Conservation (phyloP, 2,888 invertebrate genomes). For the Cryptocheilus praepositus region DNA sequence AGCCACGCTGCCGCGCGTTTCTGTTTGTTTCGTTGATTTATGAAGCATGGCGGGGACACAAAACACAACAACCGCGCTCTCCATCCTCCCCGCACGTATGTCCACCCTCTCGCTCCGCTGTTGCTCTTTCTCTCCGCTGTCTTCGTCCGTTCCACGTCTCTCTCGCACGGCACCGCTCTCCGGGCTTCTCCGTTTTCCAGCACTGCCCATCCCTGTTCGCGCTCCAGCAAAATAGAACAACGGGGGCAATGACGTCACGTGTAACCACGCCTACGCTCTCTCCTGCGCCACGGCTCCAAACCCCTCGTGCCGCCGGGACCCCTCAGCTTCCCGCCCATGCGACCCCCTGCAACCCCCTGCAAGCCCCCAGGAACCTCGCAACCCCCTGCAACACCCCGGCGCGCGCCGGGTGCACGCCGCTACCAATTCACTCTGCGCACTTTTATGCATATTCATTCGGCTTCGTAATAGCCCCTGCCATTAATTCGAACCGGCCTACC, state of each 20-base stretch:
- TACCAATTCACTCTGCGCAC: slow-evolving; percentile 69
- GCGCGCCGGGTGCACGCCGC: slow-evolving; percentile 39
- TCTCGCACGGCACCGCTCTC: slow-evolving; percentile 37
- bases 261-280: slow-evolving; percentile 64
- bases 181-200: slow-evolving; percentile 43
- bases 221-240: slow-evolving; percentile 66
- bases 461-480: slow-evolving; percentile 64
- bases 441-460: slow-evolving; percentile 71
- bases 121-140: slow-evolving; percentile 14
- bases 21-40: slow-evolving; percentile 73
- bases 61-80: slow-evolving; percentile 61
- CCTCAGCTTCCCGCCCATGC: slow-evolving; percentile 17
- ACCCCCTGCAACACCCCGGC: slow-evolving; percentile 2
- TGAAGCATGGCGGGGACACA: slow-evolving; percentile 72
- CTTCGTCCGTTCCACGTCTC: background rate
- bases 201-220: slow-evolving; percentile 35
- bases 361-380: background rate
- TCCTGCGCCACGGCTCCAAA: slow-evolving; percentile 5
- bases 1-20: slow-evolving; percentile 55
- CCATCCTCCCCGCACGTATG: slow-evolving; percentile 26
- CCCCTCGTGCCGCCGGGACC: too few relatives aligned
- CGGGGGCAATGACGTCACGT: slow-evolving; percentile 66
- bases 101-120: slow-evolving; percentile 12
- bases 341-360: slow-evolving; percentile 10
- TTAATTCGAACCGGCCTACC: slow-evolving; percentile 61